A percentile compares a stretch with the other conserved stretches of the same genome.
Conservation (phyloP, 2,797 vertebrate genomes). For the Champsocephalus gunnari region DNA sequence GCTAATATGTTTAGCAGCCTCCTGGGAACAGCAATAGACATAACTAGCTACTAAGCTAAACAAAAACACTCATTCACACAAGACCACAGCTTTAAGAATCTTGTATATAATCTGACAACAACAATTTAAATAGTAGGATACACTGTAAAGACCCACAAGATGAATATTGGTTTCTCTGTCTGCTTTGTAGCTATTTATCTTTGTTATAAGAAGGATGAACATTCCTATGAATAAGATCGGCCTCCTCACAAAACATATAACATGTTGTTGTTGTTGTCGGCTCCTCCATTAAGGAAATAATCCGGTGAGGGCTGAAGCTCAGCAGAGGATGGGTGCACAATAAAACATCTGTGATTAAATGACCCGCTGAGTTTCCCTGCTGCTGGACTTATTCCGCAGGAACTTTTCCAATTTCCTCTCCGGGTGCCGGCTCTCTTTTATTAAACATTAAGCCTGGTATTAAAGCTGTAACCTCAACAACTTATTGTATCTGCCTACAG, state of each 20-base stretch:
- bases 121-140: not conserved
- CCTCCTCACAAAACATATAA: not conserved
- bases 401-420: slow-evolving; percentile 20
- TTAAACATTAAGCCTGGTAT: slow-evolving; percentile 38
- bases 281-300: slow-evolving; percentile 1
- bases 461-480: slow-evolving; percentile 5
- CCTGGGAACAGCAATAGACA: no score
- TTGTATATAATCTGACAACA: not conserved
- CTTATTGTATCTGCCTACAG: slow-evolving; percentile 12
- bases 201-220: slow-evolving; percentile 7
- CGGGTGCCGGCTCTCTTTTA: slow-evolving; percentile 12
- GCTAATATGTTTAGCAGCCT: no score
- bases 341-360: slow-evolving; percentile 39
- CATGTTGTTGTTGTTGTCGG: not conserved
- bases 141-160: not conserved
- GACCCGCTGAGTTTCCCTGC: slow-evolving; percentile 21
- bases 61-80: no score
- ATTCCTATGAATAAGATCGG: slow-evolving; percentile 20
- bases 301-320: slow-evolving; percentile 6
- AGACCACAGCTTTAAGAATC: no score
- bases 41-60: no score
- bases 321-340: slow-evolving; percentile 4
- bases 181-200: not conserved
- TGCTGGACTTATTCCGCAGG: slow-evolving; percentile 3
- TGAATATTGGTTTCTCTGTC: not conserved